Conservation (phyloP, 2,113 vertebrate species). For the Aptenodytes forsteri region DNA sequence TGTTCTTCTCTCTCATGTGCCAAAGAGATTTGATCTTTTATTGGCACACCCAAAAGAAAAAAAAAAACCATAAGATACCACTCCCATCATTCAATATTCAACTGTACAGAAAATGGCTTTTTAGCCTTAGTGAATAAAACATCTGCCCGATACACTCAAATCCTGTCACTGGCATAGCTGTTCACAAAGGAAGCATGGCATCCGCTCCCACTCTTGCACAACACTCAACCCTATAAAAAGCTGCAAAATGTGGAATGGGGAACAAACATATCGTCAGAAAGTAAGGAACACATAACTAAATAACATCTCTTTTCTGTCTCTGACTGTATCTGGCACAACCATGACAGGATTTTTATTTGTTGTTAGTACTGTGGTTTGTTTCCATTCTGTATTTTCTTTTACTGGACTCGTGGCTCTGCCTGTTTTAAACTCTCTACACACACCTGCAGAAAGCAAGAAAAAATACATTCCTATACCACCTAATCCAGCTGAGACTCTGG, state of each 20-base stretch:
- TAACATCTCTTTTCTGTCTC: neutral
- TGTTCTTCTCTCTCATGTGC: neutral
- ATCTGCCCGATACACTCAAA: neutral
- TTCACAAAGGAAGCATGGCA: neutral
- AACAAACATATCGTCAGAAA: neutral
- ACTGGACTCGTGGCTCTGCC: neutral
- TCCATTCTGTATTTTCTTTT: neutral
- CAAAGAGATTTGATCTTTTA: neutral
- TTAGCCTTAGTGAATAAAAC: neutral
- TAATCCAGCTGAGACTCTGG: neutral
- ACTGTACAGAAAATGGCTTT: neutral
- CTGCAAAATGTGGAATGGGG: neutral
- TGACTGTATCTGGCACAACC: neutral
- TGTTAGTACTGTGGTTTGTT: neutral
- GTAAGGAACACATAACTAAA: neutral
- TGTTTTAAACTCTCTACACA: neutral
- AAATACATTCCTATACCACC: neutral
- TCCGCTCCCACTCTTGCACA: neutral
- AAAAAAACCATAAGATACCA: neutral
- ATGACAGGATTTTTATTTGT: accelerated
- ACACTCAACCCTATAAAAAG: neutral
- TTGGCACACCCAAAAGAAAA: neutral
- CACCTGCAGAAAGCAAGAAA: neutral
- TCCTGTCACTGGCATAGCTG: neutral
- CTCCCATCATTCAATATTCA: neutral